Evolutionary conservation across 2,888 invertebrate species (phyloP), one percentile per base, ranked within the genome.

Genomic region (Pelosia muscerda): DNA sequence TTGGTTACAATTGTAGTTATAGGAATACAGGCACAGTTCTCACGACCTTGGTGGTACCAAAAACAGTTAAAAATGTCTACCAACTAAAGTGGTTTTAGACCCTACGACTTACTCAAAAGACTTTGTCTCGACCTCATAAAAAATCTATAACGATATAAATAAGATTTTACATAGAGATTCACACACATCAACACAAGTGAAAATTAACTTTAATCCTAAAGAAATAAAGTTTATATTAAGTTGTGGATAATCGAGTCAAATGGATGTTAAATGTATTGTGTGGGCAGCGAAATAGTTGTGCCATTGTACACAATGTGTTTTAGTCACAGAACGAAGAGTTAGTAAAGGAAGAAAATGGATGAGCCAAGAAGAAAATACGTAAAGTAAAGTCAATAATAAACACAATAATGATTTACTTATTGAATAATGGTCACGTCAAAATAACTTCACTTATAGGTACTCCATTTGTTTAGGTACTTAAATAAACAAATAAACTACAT

Each of bases 221-320:
- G 0, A 0, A 2, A 10, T 70, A 79, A 56, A 49, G 56, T 71
- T 13, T 54, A 42, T 9, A 56, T 56, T 80, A 3, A 55, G 6
- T 64, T 60, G 62, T 13, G 15, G 23, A 19, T n/a, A 19, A 13
- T 31, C 22, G n/a, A 59, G 11, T 63, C 42, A 63, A 66, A 61
- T 65, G 38, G 65, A 66, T 61, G 57, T 67, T 65, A 26, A 65
- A 58, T 68, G 85, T 77, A 87, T 82, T 68, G 85, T 77, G 87
- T 82, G 81, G 86, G 82, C 71, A 73, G 77, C 72, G 74, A 80
- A 78, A 81, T 83, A 75, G 84, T 80, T 83, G 78, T 73, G 81
- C 74, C 73, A 77, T 83, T 82, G 81, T 79, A 75, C 76, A 84
- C 84, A 85, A 81, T 81, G 79, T 83, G 75, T 68, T 75, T 60